These are phyloP conservation scores for Berghia stephanieae DNA, from an alignment of 1,140 invertebrate species.

Conservation along the genomic window DNA sequence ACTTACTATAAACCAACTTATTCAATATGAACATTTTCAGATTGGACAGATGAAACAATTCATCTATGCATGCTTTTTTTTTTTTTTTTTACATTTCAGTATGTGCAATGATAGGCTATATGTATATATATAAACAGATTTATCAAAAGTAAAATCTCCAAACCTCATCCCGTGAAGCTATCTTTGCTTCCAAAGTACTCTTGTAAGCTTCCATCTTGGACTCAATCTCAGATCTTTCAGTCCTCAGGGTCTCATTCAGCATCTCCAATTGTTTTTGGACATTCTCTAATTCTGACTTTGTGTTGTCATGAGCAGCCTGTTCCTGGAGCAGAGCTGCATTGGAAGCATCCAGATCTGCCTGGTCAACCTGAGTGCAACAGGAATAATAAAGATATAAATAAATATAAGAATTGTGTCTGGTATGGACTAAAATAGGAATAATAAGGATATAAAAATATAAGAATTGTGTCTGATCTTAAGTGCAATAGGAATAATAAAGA, in stretches of 20 bases:
- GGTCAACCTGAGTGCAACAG: not conserved
- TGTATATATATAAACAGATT: not conserved
- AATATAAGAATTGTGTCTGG: not conserved
- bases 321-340: constrained; percentile 53
- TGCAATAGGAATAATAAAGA: too few relatives aligned
- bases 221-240: constrained; percentile 41
- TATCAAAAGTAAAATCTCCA: not conserved
- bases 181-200: constrained; percentile 40
- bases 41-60: not conserved
- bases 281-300: constrained; percentile 54
- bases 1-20: not conserved
- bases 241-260: constrained; percentile 42
- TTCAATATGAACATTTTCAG: not conserved
- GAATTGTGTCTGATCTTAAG: too few relatives aligned
- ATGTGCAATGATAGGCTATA: not conserved
- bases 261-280: constrained; percentile 47
- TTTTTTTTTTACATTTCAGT: not conserved
- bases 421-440: too few relatives aligned
- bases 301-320: constrained; percentile 49
- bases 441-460: too few relatives aligned
- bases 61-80: not conserved
- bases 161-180: constrained; percentile 53
- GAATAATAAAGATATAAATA: not conserved
- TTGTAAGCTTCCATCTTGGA: constrained; percentile 40
- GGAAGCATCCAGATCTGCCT: constrained; percentile 43